Base-by-base conservation (phyloP, 2,888 invertebrate species). In the Brachynemurus nebulosus region DNA sequence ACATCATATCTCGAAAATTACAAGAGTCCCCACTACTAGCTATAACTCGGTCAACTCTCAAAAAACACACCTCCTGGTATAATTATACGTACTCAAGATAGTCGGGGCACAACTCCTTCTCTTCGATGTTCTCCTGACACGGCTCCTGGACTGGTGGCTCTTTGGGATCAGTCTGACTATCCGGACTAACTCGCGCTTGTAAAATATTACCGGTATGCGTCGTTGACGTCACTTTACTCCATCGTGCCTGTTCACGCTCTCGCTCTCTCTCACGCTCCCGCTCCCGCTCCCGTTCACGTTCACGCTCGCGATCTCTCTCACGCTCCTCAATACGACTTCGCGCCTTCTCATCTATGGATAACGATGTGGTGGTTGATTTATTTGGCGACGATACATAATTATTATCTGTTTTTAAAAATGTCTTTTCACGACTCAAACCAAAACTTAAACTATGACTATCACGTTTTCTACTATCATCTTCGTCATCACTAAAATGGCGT, bases 11-110 rank as follows among this genome's bases (percentile, higher is more conserved):
- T n/a, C n/a, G n/a, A n/a, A n/a, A n/a, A n/a, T n/a, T n/a, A n/a
- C n/a, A n/a, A n/a, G n/a, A n/a, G n/a, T n/a, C n/a, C n/a, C n/a
- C n/a, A n/a, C n/a, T n/a, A n/a, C n/a, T n/a, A n/a, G n/a, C n/a
- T n/a, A n/a, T n/a, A n/a, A n/a, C n/a, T n/a, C n/a, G n/a, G n/a
- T n/a, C n/a, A n/a, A n/a, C n/a, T n/a, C n/a, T n/a, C n/a, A n/a
- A n/a, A n/a, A n/a, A n/a, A n/a, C n/a, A n/a, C n/a, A n/a, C n/a
- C n/a, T n/a, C n/a, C n/a, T n/a, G n/a, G n/a, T n/a, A n/a, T n/a
- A 25, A 14, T 6, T 35, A 44, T 27, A 65, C 71, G 70, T 60
- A 76, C 77, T 67, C 68, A 58, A 72, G 64, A 62, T 72, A 76
- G 55, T 74, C 72, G 33, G 63, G 64, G 53, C 57, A 37, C 19